Conservation (phyloP, 2,113 vertebrate species). For the Lepisosteus osseus region DNA sequence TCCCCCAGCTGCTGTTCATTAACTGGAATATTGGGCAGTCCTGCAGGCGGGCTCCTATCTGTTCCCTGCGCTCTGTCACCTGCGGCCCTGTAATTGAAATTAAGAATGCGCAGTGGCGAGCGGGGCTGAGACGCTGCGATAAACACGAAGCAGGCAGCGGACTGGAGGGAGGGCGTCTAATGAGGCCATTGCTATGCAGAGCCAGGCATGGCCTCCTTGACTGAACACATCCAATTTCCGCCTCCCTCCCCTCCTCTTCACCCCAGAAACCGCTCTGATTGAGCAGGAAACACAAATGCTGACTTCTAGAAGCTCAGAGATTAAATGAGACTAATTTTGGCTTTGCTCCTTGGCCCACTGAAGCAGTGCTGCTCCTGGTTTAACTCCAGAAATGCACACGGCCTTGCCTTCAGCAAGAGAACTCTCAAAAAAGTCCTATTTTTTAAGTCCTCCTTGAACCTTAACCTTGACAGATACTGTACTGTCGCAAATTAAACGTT, state of each 20-base stretch:
- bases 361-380: too few species aligned
- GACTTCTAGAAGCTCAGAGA: too few species aligned
- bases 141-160: not conserved
- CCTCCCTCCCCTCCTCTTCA: not conserved
- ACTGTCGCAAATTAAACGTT: too few species aligned
- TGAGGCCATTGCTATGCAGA: slow-evolving; percentile 2
- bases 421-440: too few species aligned
- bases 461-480: too few species aligned
- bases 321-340: too few species aligned
- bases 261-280: not conserved
- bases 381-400: too few species aligned
- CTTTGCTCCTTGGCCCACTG: too few species aligned
- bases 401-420: too few species aligned
- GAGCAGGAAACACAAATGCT: too few species aligned
- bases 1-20: not conserved
- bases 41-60: not conserved
- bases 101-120: not conserved
- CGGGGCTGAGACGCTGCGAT: not conserved
- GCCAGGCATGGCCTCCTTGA: not conserved
- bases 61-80: not conserved
- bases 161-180: not conserved
- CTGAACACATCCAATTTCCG: slow-evolving; percentile 1
- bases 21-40: not conserved
- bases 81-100: slow-evolving; percentile 4
- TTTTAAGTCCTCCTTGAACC: too few species aligned